These are phyloP conservation scores for Phaenicophaeus curvirostris DNA, from an alignment of 2,797 vertebrate genomes.

Conservation along the genomic window DNA sequence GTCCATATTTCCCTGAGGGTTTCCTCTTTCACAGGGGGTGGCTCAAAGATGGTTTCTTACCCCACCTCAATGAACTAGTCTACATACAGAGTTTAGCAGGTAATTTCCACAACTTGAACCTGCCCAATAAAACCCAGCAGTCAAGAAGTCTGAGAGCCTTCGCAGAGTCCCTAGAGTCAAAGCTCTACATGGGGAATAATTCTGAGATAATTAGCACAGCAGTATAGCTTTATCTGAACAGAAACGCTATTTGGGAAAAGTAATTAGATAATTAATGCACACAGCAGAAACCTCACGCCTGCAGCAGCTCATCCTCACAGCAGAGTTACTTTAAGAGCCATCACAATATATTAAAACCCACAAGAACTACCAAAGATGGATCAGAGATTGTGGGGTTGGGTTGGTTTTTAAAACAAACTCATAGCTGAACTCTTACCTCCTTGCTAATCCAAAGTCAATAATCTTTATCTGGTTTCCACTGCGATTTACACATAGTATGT, in stretches of 20 bases:
- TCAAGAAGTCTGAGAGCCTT: neutral
- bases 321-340: neutral
- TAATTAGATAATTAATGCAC: constrained; percentile 14
- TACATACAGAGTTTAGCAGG: neutral
- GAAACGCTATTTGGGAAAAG: constrained; percentile 10
- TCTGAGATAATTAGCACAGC: constrained; percentile 4
- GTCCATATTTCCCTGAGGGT: neutral
- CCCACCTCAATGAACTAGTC: neutral
- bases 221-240: neutral
- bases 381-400: neutral
- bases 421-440: constrained; percentile 79
- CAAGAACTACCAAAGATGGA: neutral
- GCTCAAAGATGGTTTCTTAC: neutral
- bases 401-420: neutral
- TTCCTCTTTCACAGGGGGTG: neutral
- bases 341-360: neutral
- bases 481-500: constrained; percentile 86
- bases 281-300: neutral
- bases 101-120: neutral
- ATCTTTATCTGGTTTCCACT: constrained; percentile 91
- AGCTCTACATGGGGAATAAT: neutral
- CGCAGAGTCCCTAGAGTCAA: neutral
- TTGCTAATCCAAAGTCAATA: constrained; percentile 90
- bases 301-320: neutral
- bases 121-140: neutral